Conservation (phyloP, 2,113 vertebrate genomes). For the Podiceps cristatus region DNA sequence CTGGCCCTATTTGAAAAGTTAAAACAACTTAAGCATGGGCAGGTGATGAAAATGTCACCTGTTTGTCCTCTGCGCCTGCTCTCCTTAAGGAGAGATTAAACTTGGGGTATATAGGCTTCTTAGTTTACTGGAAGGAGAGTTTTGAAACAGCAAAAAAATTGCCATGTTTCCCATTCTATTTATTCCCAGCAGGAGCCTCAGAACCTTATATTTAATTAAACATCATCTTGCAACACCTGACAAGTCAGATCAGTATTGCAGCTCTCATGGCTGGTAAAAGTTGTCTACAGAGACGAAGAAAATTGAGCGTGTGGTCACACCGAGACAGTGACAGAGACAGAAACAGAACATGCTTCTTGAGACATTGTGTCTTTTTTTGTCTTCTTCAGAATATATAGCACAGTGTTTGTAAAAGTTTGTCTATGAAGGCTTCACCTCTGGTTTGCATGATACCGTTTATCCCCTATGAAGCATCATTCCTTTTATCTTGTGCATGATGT, state of each 20-base stretch:
- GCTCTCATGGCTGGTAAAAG: neutral
- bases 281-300: neutral
- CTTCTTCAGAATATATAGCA: neutral
- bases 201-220: neutral
- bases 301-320: neutral
- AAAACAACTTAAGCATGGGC: neutral
- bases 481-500: neutral
- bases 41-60: neutral
- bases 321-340: neutral
- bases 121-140: neutral
- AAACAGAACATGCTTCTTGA: neutral
- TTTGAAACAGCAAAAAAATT: neutral
- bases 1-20: neutral
- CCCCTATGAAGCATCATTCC: neutral
- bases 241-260: neutral
- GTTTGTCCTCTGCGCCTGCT: neutral
- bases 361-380: neutral
- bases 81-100: neutral
- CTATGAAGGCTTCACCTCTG: neutral
- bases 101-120: neutral
- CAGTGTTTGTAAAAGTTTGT: neutral
- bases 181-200: neutral
- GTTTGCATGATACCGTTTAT: neutral
- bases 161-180: neutral
- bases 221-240: neutral